Percentiles rank a stretch among this genome's conserved stretches.
Conservation (phyloP, 2,113 vertebrate genomes). For the Accipiter cooperii region DNA sequence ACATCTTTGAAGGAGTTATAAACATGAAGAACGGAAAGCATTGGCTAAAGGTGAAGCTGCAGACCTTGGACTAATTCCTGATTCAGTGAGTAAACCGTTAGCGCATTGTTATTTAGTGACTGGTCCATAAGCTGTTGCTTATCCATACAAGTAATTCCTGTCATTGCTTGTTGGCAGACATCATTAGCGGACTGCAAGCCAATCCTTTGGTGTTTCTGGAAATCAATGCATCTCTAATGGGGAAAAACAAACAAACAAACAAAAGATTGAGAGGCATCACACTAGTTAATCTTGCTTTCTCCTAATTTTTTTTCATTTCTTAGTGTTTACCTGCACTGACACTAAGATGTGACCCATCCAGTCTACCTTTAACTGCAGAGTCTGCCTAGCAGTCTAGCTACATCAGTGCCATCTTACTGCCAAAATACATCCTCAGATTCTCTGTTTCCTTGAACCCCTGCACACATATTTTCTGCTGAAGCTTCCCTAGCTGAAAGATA, state of each 20-base stretch:
- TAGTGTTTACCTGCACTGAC: not conserved
- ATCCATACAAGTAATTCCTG: not conserved
- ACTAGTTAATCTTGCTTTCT: not conserved
- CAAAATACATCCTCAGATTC: not conserved
- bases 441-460: not conserved
- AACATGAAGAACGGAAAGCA: not conserved
- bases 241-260: not conserved
- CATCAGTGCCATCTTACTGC: not conserved
- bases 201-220: not conserved
- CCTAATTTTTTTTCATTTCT: not conserved
- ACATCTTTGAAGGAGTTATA: constrained; percentile 2
- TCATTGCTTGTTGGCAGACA: not conserved
- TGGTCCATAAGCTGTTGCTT: not conserved
- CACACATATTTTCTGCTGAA: not conserved
- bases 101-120: not conserved
- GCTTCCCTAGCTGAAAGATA: not conserved
- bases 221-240: not conserved
- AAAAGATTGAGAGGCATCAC: not conserved
- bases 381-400: not conserved
- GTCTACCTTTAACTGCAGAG: not conserved
- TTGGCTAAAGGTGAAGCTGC: not conserved
- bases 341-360: not conserved
- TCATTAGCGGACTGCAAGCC: not conserved
- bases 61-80: not conserved
- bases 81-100: not conserved